Evolutionary conservation across 2,797 vertebrate genomes (phyloP).

Genomic region (Anolis apletophallus): DNA sequence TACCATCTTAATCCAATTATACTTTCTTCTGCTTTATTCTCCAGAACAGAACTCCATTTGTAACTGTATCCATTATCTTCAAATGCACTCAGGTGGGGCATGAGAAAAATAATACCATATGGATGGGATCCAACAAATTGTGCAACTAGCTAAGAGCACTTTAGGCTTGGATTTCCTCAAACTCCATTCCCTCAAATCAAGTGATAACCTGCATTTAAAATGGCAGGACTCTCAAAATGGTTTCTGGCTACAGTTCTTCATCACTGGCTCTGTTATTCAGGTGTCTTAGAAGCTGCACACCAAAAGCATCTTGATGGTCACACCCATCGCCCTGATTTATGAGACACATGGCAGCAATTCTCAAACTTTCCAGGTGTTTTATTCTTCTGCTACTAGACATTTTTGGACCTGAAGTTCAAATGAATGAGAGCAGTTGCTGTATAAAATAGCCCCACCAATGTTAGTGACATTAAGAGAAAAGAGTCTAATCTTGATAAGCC

Average conservation of each 20-base stretch:
- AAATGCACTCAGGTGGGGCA: not conserved
- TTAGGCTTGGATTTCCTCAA: not conserved
- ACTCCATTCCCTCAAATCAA: not conserved
- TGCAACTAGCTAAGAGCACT: not conserved
- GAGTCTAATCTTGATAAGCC: not conserved
- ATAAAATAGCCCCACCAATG: not conserved
- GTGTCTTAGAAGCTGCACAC: no score
- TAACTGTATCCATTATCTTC: not conserved
- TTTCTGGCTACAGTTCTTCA: not conserved
- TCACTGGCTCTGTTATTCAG: no score
- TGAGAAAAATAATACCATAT: not conserved
- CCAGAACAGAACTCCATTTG: not conserved
- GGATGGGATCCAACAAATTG: conserved; percentile 4
- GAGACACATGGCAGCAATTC: no score
- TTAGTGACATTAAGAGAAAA: not conserved
- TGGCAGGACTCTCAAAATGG: not conserved
- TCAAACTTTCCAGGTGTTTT: no score
- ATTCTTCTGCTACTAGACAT: no score
- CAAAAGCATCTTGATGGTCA: no score
- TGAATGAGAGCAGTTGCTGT: no score
- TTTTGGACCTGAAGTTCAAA: no score
- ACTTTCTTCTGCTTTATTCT: not conserved
- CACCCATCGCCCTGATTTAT: no score
- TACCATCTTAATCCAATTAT: conserved; percentile 3
- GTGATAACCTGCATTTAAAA: not conserved